Percentiles rank a stretch among this genome's conserved stretches.
Evolutionary conservation across 2,113 vertebrate genomes (phyloP).

Genomic region (Phasianus colchicus): DNA sequence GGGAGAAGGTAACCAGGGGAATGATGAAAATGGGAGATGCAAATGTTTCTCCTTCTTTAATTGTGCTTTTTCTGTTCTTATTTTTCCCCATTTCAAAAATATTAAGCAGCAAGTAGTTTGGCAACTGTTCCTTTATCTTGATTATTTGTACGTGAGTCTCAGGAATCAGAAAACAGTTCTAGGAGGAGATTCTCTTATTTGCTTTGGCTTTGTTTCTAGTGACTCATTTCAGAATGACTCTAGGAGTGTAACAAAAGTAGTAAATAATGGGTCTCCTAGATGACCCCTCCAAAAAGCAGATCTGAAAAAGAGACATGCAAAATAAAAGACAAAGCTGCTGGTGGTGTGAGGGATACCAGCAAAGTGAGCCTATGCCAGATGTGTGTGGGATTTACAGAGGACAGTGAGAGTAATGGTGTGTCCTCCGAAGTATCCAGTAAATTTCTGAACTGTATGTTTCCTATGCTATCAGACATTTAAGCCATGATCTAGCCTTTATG

Average conservation of each 20-base stretch:
- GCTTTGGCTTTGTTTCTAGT: background rate
- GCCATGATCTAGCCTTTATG: background rate
- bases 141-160: background rate
- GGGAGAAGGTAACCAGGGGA: background rate
- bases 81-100: background rate
- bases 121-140: background rate
- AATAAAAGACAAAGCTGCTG: background rate
- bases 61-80: background rate
- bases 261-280: background rate
- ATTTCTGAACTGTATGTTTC: background rate
- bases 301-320: background rate
- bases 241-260: background rate
- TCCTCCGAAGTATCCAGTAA: background rate
- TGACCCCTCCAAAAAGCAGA: background rate
- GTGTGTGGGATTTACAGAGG: background rate
- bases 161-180: background rate
- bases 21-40: background rate
- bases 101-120: background rate
- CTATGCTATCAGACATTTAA: background rate
- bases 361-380: background rate
- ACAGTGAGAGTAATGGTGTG: background rate
- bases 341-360: background rate
- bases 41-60: conserved; percentile 1
- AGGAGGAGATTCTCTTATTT: background rate
- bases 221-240: background rate